Percentiles rank a stretch among this genome's conserved stretches.
These are phyloP conservation scores for Amblyteles armatorius DNA, from an alignment of 2,888 invertebrate genomes.

Conservation along the genomic window DNA sequence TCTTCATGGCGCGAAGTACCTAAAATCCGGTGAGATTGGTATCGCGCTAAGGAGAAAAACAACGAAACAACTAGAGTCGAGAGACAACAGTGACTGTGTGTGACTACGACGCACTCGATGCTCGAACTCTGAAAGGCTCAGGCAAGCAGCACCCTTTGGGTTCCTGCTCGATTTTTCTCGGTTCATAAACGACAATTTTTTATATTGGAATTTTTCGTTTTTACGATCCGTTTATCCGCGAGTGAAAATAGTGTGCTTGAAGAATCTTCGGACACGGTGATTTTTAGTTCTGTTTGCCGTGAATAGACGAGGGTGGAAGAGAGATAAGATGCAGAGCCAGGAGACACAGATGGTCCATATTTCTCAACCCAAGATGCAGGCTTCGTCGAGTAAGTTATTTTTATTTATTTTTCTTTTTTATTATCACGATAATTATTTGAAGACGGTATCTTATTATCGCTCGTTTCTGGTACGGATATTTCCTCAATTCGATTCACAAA, in stretches of 20 bases:
- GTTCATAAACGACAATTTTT: not conserved
- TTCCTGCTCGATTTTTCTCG: slow-evolving; percentile 4
- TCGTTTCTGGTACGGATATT: no score
- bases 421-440: not conserved
- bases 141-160: slow-evolving; percentile 8
- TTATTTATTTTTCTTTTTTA: not conserved
- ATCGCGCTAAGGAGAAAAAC: not conserved
- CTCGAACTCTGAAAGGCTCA: slow-evolving; percentile 2
- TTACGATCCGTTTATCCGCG: not conserved
- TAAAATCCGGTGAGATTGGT: not conserved
- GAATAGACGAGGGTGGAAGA: slow-evolving; percentile 31
- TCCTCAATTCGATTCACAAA: no score
- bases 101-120: slow-evolving; percentile 24
- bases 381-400: slow-evolving; percentile 80
- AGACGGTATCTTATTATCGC: no score
- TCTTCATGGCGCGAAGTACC: slow-evolving; percentile 24
- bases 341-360: slow-evolving; percentile 77
- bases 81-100: slow-evolving; percentile 28
- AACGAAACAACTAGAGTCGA: not conserved
- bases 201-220: not conserved
- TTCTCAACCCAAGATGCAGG: slow-evolving; percentile 78
- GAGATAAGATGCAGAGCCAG: slow-evolving; percentile 76
- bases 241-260: slow-evolving; percentile 45
- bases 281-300: slow-evolving; percentile 3
- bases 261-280: slow-evolving; percentile 51